These are phyloP conservation scores for Penaeus indicus DNA, from an alignment of 1,140 invertebrate species.

Conservation along the genomic window DNA sequence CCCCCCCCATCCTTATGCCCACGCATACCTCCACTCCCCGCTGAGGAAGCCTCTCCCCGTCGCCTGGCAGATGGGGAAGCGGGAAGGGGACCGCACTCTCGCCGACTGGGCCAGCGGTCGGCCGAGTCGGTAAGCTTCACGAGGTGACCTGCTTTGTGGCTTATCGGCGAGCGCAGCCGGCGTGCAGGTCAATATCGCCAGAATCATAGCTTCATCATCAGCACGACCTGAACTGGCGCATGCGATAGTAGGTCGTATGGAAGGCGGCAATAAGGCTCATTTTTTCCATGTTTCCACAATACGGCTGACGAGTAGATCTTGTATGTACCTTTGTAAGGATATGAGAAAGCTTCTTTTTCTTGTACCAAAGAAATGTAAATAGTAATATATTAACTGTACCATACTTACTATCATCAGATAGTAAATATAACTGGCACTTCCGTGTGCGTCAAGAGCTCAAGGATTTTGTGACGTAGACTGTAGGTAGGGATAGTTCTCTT, in stretches of 20 bases:
- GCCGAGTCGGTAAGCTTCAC: too few relatives aligned
- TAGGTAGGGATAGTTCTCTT: slow-evolving; percentile 57
- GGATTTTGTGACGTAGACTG: slow-evolving; percentile 63
- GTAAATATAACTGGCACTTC: slow-evolving; percentile 52
- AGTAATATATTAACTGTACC: slow-evolving; percentile 59
- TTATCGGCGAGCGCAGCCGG: too few relatives aligned
- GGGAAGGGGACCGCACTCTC: too few relatives aligned
- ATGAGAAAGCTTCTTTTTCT: slow-evolving; percentile 40
- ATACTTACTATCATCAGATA: slow-evolving; percentile 49
- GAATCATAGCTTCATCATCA: too few relatives aligned
- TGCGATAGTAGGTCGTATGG: background rate
- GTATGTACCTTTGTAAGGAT: slow-evolving; percentile 52
- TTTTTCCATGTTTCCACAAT: slow-evolving; percentile 52
- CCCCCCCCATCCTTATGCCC: too few relatives aligned
- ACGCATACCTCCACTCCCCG: too few relatives aligned
- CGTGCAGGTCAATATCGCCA: too few relatives aligned
- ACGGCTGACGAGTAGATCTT: slow-evolving; percentile 49
- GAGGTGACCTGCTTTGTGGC: too few relatives aligned
- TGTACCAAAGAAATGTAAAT: slow-evolving; percentile 63
- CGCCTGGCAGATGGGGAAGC: too few relatives aligned
- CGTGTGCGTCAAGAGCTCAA: slow-evolving; percentile 57
- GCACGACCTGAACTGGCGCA: too few relatives aligned
- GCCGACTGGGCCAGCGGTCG: too few relatives aligned
- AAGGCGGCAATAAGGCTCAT: slow-evolving; percentile 27
- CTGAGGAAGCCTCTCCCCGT: too few relatives aligned